A percentile compares a stretch with the other conserved stretches of the same genome.
phyloP scores from a whole-genome alignment of 2,888 invertebrate species.

The Eristalis arbustorum region DNA sequence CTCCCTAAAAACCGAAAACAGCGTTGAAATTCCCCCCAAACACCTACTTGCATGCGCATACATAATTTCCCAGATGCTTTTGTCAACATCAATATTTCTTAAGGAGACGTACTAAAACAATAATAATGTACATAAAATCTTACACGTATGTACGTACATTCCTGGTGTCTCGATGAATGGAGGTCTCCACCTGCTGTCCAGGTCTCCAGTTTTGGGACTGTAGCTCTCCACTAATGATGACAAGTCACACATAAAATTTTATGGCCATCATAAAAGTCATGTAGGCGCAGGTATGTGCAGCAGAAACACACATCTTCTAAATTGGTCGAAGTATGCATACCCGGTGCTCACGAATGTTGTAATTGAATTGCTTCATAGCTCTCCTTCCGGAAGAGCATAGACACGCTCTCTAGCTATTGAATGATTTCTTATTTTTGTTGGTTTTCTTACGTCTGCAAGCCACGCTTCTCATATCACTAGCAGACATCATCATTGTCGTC shows the following conservation, averaged over 20 bases:
- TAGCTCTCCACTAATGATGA: conserved; percentile 59
- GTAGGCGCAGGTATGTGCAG: conserved; percentile 39
- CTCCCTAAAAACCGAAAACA: neutral
- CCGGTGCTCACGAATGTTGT: conserved; percentile 29
- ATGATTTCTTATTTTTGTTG: conserved; percentile 53
- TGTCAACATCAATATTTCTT: neutral
- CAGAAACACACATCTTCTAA: conserved; percentile 17
- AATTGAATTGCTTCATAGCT: conserved; percentile 53
- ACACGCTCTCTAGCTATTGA: conserved; percentile 27
- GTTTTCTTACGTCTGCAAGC: conserved; percentile 52
- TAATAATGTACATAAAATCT: neutral
- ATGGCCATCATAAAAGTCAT: conserved; percentile 54
- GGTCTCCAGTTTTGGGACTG: conserved; percentile 10
- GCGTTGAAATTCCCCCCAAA: neutral
- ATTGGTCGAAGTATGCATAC: conserved; percentile 34
- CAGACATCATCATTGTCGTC: conserved; percentile 69
- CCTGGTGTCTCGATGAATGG: conserved; percentile 9
- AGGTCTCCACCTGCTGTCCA: conserved; percentile 57
- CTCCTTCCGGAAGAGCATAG: conserved; percentile 30
- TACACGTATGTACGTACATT: neutral
- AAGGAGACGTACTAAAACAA: neutral
- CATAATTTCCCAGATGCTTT: neutral
- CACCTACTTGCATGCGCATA: neutral
- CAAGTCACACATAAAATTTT: conserved; percentile 65
- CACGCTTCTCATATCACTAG: conserved; percentile 60